Conservation (phyloP, 2,888 invertebrate species). For the Pseudococcus viburni region DNA sequence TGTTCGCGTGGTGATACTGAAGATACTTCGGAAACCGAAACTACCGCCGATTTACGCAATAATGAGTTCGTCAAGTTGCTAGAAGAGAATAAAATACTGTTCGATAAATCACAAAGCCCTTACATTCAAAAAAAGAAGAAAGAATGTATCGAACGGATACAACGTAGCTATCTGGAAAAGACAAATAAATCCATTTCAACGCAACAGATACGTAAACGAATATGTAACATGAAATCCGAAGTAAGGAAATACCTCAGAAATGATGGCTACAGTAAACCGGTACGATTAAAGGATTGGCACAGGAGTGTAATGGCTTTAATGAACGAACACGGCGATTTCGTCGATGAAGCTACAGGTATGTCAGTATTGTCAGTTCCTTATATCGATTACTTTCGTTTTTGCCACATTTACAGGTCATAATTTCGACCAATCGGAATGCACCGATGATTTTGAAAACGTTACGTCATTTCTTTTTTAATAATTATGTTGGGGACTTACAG, state of each 20-base stretch:
- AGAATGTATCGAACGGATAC: conserved; percentile 37
- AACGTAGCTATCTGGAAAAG: conserved; percentile 37
- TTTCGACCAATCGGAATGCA: background rate
- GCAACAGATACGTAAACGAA: conserved; percentile 47
- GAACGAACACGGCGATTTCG: conserved; percentile 37
- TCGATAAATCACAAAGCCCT: conserved; percentile 50
- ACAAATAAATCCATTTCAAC: conserved; percentile 35
- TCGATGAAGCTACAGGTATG: conserved; percentile 40
- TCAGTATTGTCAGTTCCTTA: background rate
- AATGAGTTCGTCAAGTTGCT: conserved; percentile 42
- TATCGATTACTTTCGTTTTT: background rate
- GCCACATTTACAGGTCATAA: background rate
- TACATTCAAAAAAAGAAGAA: conserved; percentile 26
- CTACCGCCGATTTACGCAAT: conserved; percentile 12
- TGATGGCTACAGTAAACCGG: conserved; percentile 12
- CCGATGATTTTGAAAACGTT: no score
- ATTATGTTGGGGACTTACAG: no score
- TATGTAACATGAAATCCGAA: conserved; percentile 48
- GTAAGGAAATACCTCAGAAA: conserved; percentile 30
- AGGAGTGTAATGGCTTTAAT: conserved; percentile 19
- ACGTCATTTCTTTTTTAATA: no score
- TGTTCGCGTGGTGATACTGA: conserved; percentile 20
- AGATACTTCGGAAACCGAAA: conserved; percentile 28
- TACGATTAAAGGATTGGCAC: conserved; percentile 40
- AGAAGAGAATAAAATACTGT: conserved; percentile 34